These are phyloP conservation scores for Homalodisca vitripennis DNA, from an alignment of 1,140 invertebrate genomes.

Conservation along the genomic window DNA sequence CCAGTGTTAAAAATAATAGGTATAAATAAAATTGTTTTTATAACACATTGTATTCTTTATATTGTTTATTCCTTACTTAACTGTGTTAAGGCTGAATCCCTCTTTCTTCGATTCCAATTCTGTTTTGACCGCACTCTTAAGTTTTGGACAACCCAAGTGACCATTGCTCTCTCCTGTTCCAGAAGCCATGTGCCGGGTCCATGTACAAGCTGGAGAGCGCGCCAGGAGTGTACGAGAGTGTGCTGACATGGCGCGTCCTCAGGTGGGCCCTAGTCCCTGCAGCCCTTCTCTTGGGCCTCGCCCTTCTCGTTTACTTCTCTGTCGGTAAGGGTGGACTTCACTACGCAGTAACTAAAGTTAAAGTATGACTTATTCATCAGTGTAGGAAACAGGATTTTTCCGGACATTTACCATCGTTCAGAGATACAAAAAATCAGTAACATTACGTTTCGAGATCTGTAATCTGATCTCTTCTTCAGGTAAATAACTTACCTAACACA, in stretches of 20 bases:
- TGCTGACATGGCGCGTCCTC: conserved; percentile 35
- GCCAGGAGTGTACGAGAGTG: conserved; percentile 1
- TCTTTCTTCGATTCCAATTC: too few species aligned
- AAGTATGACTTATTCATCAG: too few species aligned
- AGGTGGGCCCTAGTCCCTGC: conserved; percentile 35
- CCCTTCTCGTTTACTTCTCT: conserved; percentile 31
- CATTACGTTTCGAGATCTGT: background rate
- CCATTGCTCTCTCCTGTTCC: conserved; percentile 13
- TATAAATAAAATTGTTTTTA: too few species aligned
- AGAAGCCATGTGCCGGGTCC: conserved; percentile 25
- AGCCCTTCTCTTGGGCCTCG: conserved; percentile 28
- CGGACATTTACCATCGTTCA: background rate
- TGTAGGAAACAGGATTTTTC: too few species aligned
- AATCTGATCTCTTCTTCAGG: background rate
- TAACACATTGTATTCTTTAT: too few species aligned
- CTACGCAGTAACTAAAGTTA: background rate
- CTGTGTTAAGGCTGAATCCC: too few species aligned
- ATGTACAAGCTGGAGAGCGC: conserved; percentile 33
- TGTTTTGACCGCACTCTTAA: too few species aligned
- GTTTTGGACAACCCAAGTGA: background rate
- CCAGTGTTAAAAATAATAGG: too few species aligned
- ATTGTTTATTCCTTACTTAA: too few species aligned
- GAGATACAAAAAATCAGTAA: background rate
- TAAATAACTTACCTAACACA: background rate
- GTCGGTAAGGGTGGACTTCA: conserved; percentile 32